These are phyloP conservation scores for Sturnus vulgaris DNA, from an alignment of 2,113 vertebrate species.

Conservation along the genomic window DNA sequence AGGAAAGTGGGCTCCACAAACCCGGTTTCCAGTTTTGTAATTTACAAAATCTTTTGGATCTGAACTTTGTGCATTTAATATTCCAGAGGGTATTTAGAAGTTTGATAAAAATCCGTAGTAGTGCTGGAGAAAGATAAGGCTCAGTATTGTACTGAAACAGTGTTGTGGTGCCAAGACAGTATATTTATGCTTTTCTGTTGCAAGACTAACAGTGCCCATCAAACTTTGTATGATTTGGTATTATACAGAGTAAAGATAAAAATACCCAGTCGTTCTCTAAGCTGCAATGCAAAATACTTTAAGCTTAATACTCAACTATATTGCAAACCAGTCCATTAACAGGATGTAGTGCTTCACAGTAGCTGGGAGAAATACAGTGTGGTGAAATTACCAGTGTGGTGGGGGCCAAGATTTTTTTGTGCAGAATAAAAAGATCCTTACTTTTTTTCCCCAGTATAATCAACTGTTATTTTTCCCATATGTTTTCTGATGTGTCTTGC, in stretches of 20 bases:
- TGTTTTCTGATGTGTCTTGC: not conserved
- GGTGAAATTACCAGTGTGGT: not conserved
- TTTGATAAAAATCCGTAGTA: not conserved
- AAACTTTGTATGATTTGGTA: not conserved
- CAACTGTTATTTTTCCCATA: not conserved
- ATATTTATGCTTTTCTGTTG: constrained; percentile 10
- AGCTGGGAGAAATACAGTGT: not conserved
- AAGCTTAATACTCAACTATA: not conserved
- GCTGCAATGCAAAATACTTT: not conserved
- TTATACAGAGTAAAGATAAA: not conserved
- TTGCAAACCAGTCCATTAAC: not conserved
- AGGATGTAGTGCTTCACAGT: not conserved
- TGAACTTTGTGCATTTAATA: constrained; percentile 5
- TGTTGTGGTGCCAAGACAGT: not conserved
- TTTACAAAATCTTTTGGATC: constrained; percentile 1
- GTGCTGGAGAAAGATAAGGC: constrained; percentile 58
- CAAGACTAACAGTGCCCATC: not conserved
- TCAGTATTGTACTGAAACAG: constrained; percentile 23
- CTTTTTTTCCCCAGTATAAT: not conserved
- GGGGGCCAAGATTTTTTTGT: not conserved
- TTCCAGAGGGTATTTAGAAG: not conserved
- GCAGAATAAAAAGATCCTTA: not conserved
- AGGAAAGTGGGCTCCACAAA: not conserved
- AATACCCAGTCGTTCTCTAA: not conserved
- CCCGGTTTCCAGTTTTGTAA: not conserved